Evolutionary conservation across 2,797 vertebrate species (phyloP).

Genomic region (Heterohyrax brucei): DNA sequence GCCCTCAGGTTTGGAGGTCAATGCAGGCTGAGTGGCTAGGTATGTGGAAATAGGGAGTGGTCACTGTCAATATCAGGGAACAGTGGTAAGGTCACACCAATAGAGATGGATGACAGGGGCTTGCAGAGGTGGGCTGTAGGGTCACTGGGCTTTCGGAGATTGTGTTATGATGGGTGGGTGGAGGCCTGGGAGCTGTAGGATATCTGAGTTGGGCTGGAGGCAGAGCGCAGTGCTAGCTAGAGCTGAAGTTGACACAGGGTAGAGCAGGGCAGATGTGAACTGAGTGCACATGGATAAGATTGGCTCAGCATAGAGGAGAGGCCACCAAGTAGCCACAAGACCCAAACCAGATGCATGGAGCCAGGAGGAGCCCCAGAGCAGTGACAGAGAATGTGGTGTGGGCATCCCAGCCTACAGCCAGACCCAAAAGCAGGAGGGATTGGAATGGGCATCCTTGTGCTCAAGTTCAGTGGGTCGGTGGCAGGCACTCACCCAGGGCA

Average conservation of each 20-base stretch:
- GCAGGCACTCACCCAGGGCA: too few species aligned
- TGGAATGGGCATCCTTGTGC: too few species aligned
- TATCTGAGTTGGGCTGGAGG: too few species aligned
- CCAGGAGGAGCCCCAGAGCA: background rate
- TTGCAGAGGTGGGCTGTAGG: too few species aligned
- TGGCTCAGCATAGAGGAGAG: background rate
- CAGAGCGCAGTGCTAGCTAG: background rate
- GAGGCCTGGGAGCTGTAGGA: too few species aligned
- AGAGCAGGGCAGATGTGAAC: background rate
- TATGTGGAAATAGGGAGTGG: too few species aligned
- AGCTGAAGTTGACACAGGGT: background rate
- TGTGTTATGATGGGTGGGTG: too few species aligned
- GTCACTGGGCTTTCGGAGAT: background rate
- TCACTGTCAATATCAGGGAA: background rate
- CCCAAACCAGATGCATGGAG: background rate
- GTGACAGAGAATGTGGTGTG: background rate
- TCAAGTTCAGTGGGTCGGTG: too few species aligned
- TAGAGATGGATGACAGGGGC: too few species aligned
- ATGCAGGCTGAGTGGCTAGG: background rate
- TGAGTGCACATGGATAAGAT: background rate
- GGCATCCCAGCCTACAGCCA: too few species aligned
- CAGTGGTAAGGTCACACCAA: too few species aligned
- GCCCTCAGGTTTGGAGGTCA: accelerated
- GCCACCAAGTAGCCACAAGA: background rate
- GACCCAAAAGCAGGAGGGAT: too few species aligned